These are phyloP conservation scores for Xiphydria camelus DNA, from an alignment of 2,888 invertebrate genomes.

Conservation along the genomic window DNA sequence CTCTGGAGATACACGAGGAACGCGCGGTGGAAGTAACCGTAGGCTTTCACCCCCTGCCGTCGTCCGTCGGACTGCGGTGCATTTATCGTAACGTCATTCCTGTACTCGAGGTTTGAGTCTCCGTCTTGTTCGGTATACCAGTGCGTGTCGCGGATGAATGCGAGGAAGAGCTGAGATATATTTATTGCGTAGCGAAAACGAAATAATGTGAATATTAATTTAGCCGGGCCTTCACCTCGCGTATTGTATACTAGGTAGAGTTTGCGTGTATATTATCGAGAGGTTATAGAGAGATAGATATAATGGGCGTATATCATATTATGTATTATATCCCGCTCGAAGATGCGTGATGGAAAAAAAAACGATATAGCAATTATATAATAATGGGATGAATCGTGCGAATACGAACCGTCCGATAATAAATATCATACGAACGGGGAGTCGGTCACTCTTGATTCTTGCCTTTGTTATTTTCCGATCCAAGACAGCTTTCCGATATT, in stretches of 20 bases:
- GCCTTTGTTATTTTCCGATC: too few relatives aligned
- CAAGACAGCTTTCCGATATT: too few relatives aligned
- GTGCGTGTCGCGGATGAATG: not conserved
- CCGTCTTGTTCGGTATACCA: not conserved
- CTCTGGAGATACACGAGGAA: too few relatives aligned
- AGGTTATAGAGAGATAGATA: slow-evolving; percentile 30
- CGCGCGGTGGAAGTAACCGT: too few relatives aligned
- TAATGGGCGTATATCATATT: slow-evolving; percentile 19
- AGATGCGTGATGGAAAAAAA: too few relatives aligned
- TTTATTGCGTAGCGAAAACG: slow-evolving; percentile 37
- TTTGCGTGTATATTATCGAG: slow-evolving; percentile 51
- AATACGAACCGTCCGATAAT: slow-evolving; percentile 44
- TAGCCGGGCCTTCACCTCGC: too few relatives aligned
- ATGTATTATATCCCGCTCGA: slow-evolving; percentile 7
- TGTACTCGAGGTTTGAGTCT: slow-evolving; percentile 17
- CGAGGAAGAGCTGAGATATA: slow-evolving; percentile 43
- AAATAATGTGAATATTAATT: slow-evolving; percentile 45
- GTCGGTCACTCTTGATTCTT: too few relatives aligned
- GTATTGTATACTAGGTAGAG: slow-evolving; percentile 27
- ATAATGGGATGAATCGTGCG: slow-evolving; percentile 38
- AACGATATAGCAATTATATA: too few relatives aligned
- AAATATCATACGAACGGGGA: slow-evolving; percentile 41
- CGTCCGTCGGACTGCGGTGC: slow-evolving; percentile 20
- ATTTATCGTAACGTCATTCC: slow-evolving; percentile 43
- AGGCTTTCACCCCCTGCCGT: too few relatives aligned